Conservation (phyloP, 2,113 vertebrate species). For the Macrotis lagotis region DNA sequence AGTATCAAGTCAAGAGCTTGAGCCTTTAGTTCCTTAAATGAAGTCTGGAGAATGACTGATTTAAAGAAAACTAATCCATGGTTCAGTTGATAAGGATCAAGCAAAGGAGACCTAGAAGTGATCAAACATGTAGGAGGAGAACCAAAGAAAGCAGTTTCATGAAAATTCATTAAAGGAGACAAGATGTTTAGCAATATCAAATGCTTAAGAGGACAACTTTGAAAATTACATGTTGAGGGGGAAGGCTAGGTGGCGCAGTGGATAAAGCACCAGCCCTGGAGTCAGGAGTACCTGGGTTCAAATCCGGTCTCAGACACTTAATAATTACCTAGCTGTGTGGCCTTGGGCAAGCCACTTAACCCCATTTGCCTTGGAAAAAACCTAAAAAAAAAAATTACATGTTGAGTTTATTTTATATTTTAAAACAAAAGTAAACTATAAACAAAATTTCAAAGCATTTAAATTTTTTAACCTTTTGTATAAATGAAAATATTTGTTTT, state of each 20-base stretch:
- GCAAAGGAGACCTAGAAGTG: background rate
- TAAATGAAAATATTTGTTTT: background rate
- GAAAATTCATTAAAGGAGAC: background rate
- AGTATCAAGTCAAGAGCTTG: background rate
- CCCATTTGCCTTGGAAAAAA: too few relatives aligned
- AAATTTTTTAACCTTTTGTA: too few relatives aligned
- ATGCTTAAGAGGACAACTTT: background rate
- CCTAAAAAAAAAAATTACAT: too few relatives aligned
- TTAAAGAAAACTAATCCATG: background rate
- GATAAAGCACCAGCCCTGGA: too few relatives aligned
- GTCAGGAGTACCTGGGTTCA: too few relatives aligned
- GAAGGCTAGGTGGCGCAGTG: too few relatives aligned
- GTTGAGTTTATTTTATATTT: too few relatives aligned
- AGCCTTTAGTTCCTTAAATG: background rate
- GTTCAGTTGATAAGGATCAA: background rate
- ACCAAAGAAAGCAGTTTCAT: background rate
- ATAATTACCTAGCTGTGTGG: too few relatives aligned
- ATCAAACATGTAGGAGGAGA: background rate
- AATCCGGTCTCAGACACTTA: too few relatives aligned
- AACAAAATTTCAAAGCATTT: too few relatives aligned
- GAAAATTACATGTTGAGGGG: background rate
- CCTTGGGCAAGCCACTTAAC: too few relatives aligned
- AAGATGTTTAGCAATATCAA: background rate
- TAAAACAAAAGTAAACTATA: too few relatives aligned
- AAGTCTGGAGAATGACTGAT: background rate